Conservation (phyloP, 35 echinoderm and acorn worm genomes). For the Ophioderma brevispina region DNA sequence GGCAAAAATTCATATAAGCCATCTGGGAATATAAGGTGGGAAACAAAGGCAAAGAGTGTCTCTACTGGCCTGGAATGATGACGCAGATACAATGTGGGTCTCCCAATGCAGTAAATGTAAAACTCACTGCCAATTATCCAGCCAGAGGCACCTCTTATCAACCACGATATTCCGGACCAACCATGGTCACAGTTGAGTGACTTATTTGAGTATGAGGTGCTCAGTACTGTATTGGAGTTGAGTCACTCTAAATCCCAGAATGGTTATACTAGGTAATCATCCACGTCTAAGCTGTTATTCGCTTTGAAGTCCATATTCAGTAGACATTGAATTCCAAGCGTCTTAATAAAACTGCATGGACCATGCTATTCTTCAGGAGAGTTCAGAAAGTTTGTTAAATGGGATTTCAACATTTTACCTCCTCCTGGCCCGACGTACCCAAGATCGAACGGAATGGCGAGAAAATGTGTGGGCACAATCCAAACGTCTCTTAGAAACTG, state of each 20-base stretch:
- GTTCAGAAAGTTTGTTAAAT: conserved; percentile 29
- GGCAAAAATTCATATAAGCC: conserved; percentile 10
- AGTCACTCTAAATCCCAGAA: conserved; percentile 56
- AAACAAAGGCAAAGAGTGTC: conserved; percentile 52
- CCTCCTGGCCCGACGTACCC: neutral
- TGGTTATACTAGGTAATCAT: conserved; percentile 3
- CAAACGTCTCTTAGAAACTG: conserved; percentile 33
- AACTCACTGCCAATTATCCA: conserved; percentile 23
- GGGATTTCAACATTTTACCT: conserved; percentile 9
- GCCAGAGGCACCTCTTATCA: conserved; percentile 21
- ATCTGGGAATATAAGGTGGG: conserved; percentile 51
- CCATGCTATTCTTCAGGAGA: conserved; percentile 18
- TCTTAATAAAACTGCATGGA: conserved; percentile 49
- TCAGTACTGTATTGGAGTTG: conserved; percentile 34
- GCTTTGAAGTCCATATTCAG: conserved; percentile 36
- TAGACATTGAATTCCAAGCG: conserved; percentile 54
- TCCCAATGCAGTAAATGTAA: conserved; percentile 58
- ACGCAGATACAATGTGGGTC: conserved; percentile 20
- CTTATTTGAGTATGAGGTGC: conserved; percentile 47
- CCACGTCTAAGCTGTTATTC: conserved; percentile 11
- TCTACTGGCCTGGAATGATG: conserved; percentile 68
- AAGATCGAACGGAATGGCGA: conserved; percentile 28
- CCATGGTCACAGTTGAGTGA: conserved; percentile 55
- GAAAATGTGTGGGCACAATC: conserved; percentile 30
- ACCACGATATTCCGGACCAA: conserved; percentile 36